Percentiles rank a stretch among this genome's conserved stretches.
Conservation (phyloP, 2,888 invertebrate genomes). For the Ptilodon capucinus region DNA sequence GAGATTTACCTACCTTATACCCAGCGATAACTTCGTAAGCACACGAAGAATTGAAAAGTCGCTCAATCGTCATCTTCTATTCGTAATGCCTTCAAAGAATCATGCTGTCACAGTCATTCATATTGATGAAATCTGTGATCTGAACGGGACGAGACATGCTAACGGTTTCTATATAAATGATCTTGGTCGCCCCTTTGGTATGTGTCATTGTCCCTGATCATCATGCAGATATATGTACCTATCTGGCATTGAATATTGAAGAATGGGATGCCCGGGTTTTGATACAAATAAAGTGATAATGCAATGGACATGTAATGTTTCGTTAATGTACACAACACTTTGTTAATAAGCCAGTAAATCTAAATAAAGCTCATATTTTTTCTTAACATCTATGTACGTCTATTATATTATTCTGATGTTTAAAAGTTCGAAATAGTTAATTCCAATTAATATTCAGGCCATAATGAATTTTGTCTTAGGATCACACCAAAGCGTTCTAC, state of each 20-base stretch:
- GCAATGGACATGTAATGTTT: slow-evolving; percentile 50
- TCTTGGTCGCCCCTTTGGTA: no score
- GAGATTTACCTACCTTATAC: no score
- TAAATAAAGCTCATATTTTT: slow-evolving; percentile 81
- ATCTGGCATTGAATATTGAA: background rate
- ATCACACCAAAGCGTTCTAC: slow-evolving; percentile 6
- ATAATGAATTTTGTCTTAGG: slow-evolving; percentile 6
- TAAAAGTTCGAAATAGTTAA: slow-evolving; percentile 22
- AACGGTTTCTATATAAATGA: no score
- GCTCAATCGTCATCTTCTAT: no score
- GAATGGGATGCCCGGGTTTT: background rate
- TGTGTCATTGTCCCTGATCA: no score
- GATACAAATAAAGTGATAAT: slow-evolving; percentile 37
- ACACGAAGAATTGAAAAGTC: no score
- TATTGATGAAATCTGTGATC: no score
- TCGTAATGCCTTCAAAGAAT: no score
- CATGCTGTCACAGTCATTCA: no score
- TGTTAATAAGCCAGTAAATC: slow-evolving; percentile 78
- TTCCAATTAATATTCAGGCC: slow-evolving; percentile 11
- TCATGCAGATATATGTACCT: no score
- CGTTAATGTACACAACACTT: slow-evolving; percentile 67
- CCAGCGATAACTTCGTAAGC: no score
- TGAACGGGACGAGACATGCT: no score
- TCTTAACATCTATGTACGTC: slow-evolving; percentile 75
- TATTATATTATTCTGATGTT: slow-evolving; percentile 41